Evolutionary conservation across 30 jellyfish, hydroid and myxozoan species (phyloP).

Genomic region (Nemopilema nomurai): DNA sequence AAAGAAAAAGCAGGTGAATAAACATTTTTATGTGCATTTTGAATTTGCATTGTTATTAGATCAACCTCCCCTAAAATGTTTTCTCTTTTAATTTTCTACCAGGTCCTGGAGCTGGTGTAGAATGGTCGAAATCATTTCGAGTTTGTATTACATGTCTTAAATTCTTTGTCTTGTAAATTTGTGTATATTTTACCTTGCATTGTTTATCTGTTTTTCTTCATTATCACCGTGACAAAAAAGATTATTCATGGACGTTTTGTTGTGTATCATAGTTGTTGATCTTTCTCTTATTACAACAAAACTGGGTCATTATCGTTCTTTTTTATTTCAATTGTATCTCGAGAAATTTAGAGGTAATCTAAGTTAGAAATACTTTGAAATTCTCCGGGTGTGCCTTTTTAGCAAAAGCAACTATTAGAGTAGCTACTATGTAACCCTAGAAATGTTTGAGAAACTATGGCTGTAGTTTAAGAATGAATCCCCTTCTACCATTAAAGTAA

Average conservation of each 20-base stretch:
- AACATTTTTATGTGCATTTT: not conserved
- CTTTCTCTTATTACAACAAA: not conserved
- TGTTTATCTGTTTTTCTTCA: not conserved
- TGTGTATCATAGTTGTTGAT: not conserved
- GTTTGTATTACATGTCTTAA: not conserved
- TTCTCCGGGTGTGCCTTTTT: too few relatives aligned
- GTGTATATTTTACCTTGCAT: not conserved
- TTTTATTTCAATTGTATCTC: too few relatives aligned
- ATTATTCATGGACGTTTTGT: not conserved
- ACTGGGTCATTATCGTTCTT: not conserved
- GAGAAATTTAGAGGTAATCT: too few relatives aligned
- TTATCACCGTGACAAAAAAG: not conserved
- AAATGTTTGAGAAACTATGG: too few relatives aligned
- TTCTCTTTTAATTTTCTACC: not conserved
- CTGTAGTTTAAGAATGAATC: too few relatives aligned
- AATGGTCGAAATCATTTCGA: not conserved
- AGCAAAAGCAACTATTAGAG: too few relatives aligned
- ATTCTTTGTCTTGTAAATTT: not conserved
- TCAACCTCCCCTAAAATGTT: not conserved
- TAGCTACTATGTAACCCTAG: too few relatives aligned
- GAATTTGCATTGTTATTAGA: not conserved
- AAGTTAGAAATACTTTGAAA: too few relatives aligned
- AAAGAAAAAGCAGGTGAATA: too few relatives aligned
- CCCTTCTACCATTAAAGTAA: too few relatives aligned
- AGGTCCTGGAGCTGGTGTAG: conserved; percentile 61